Percentiles rank a stretch among this genome's conserved stretches.
These are phyloP conservation scores for Sorex fumeus DNA, from an alignment of 2,113 vertebrate genomes.

Conservation along the genomic window DNA sequence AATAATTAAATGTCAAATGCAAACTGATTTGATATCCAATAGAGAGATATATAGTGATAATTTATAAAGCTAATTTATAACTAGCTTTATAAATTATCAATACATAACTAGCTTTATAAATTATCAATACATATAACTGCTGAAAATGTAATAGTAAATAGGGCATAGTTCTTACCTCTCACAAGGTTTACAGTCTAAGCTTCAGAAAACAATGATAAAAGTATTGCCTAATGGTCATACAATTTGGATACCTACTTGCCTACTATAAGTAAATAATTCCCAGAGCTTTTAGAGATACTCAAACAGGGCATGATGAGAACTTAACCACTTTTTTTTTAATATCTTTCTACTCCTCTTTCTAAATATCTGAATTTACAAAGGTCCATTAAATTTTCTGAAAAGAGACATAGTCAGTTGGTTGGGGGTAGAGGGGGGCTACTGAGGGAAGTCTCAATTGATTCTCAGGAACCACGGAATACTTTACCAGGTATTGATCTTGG, in stretches of 20 bases:
- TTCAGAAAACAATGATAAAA: background rate
- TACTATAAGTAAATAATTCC: background rate
- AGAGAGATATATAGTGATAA: background rate
- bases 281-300: background rate
- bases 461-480: too few species aligned
- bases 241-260: background rate
- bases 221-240: too few species aligned
- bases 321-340: background rate
- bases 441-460: too few species aligned
- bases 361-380: too few species aligned
- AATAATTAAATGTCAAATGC: background rate
- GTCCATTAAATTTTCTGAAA: too few species aligned
- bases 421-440: too few species aligned
- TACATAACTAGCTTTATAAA: too few species aligned
- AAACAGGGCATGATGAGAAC: background rate
- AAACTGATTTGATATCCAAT: background rate
- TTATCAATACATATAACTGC: too few species aligned
- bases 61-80: background rate
- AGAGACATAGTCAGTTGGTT: too few species aligned
- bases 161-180: background rate
- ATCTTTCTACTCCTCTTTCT: background rate
- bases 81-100: too few species aligned
- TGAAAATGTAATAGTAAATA: background rate
- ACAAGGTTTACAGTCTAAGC: background rate
- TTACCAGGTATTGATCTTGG: too few species aligned